phyloP scores from a whole-genome alignment of 2,888 invertebrate species.

The Pseudococcus jackbeardsleyi region DNA sequence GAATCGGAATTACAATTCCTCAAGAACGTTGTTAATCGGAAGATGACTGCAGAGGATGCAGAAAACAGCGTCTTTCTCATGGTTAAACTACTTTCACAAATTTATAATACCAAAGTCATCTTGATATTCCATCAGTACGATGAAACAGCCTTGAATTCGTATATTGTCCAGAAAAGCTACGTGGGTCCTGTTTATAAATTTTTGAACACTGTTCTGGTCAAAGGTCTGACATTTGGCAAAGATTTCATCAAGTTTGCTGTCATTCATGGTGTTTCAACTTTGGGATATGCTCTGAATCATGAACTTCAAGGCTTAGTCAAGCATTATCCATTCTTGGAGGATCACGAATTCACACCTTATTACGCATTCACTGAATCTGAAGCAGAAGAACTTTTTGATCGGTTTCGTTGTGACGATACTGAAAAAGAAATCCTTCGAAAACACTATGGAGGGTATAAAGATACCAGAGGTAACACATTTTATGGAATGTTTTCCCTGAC shows the following conservation, averaged over 20 bases:
- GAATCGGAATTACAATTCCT: neutral
- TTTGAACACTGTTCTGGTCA: neutral
- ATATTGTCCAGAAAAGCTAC: conserved; percentile 6
- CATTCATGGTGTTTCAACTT: neutral
- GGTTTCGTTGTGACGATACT: neutral
- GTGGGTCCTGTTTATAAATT: neutral
- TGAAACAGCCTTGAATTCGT: conserved; percentile 6
- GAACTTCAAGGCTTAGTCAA: neutral
- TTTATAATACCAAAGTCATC: conserved; percentile 17
- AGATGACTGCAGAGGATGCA: neutral
- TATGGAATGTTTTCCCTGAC: neutral
- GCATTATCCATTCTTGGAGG: neutral
- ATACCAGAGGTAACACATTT: neutral
- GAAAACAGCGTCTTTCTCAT: neutral
- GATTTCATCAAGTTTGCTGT: neutral
- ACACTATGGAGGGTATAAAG: neutral
- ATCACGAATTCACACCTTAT: conserved; percentile 16
- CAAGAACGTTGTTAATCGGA: neutral
- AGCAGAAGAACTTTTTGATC: neutral
- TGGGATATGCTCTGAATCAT: neutral
- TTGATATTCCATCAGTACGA: neutral
- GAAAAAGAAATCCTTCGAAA: neutral
- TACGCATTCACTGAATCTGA: neutral
- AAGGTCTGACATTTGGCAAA: neutral
- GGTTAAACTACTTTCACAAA: neutral